Percentiles rank a stretch among this genome's conserved stretches.
These are phyloP conservation scores for Tragulus kanchil DNA, from an alignment of 2,113 vertebrate genomes.

Conservation along the genomic window DNA sequence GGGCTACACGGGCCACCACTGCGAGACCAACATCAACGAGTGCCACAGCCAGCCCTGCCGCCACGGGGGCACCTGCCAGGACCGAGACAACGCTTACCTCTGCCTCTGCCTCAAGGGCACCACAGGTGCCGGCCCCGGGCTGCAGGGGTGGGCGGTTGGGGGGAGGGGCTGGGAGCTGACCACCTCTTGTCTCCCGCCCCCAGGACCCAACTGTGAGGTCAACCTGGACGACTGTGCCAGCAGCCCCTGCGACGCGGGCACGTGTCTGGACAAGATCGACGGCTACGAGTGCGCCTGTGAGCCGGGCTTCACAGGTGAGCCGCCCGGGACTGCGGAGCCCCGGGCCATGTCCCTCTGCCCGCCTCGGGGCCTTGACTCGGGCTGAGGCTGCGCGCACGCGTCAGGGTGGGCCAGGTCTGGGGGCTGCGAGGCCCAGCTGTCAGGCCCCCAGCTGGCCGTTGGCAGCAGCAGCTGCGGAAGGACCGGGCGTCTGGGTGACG, in stretches of 20 bases:
- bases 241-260: constrained; percentile 94
- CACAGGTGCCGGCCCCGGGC: constrained; percentile 86
- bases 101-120: constrained; percentile 96
- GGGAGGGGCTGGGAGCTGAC: background rate
- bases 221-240: constrained; percentile 97
- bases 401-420: background rate
- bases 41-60: constrained; percentile 97
- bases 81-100: constrained; percentile 92
- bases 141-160: accelerated
- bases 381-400: background rate
- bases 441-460: accelerated
- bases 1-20: constrained; percentile 94
- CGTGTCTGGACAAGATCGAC: constrained; percentile 96
- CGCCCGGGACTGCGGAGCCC: accelerated
- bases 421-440: background rate
- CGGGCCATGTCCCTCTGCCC: accelerated
- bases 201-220: constrained; percentile 95
- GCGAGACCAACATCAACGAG: constrained; percentile 96
- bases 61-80: constrained; percentile 95
- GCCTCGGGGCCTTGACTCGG: accelerated
- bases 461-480: accelerated
- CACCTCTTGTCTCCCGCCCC: accelerated
- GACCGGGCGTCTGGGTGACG: accelerated
- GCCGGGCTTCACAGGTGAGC: constrained; percentile 94
- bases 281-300: constrained; percentile 95